Evolutionary conservation across 2,888 invertebrate genomes (phyloP), one percentile per base, ranked within the genome.

Genomic region (Julus scanicus): DNA sequence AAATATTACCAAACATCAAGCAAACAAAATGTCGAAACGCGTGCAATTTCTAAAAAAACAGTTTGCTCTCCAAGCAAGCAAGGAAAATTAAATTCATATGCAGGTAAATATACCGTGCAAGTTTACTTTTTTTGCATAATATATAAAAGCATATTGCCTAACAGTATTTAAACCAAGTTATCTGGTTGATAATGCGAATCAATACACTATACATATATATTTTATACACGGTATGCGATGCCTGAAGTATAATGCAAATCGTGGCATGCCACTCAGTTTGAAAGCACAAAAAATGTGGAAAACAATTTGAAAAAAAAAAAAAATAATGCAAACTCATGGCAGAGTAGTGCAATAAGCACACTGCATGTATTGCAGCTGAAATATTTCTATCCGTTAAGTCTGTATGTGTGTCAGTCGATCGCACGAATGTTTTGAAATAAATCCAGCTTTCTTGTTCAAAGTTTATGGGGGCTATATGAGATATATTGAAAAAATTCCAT

Each of bases 261-360:
- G 71, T 71, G 71, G 71, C 53, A 71, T 20, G 71, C n/a, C 71
- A 71, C 71, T 71, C 71, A 71, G n/a, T 29, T 8, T 71, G 71
- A 71, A 71, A 29, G 20, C 71, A 71, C 20, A 71, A 29, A 71
- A 71, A 44, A 71, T 6, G 71, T 71, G 71, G 71, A 71, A 71
- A 71, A 71, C 71, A 71, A 71, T 71, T 71, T 71, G 6, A n/a
- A n/a, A n/a, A n/a, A n/a, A n/a, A n/a, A n/a, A n/a, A n/a, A 71
- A 71, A 71, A 71, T 71, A 71, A 29, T 71, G 71, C 71, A 71
- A 29, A 71, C 71, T 71, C 71, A 71, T 71, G 20, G 29, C 71
- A 71, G 29, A 17, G 71, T 20, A 71, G 71, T 9, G 71, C 20
- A 71, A 5, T 29, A 71, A 71, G 71, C 9, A 71, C 20, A 8